These are phyloP conservation scores for Temnothorax curvispinosus DNA, from an alignment of 1,140 invertebrate genomes.

Conservation along the genomic window DNA sequence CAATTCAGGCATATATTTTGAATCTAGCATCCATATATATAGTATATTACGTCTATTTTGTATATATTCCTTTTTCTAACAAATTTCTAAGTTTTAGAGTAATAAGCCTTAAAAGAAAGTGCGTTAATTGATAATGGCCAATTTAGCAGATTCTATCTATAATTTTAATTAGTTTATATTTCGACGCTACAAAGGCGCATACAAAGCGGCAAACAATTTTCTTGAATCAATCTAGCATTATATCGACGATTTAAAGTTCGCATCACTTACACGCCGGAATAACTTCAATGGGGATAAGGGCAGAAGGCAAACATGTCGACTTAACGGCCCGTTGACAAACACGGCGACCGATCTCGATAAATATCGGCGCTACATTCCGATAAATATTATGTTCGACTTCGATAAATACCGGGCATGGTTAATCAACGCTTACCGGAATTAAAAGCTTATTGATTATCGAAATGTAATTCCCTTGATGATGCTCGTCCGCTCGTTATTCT, in stretches of 20 bases:
- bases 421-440: constrained; percentile 55
- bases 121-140: neutral
- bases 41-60: no score
- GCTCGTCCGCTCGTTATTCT: constrained; percentile 19
- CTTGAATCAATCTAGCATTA: neutral
- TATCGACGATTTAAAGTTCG: constrained; percentile 28
- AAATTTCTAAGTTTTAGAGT: no score
- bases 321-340: constrained; percentile 5
- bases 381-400: constrained; percentile 59
- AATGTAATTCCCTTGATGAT: constrained; percentile 51
- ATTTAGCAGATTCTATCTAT: no score
- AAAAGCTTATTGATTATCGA: constrained; percentile 62
- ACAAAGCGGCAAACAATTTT: neutral
- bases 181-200: no score
- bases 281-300: constrained; percentile 15
- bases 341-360: constrained; percentile 33
- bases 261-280: constrained; percentile 1
- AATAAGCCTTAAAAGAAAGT: neutral
- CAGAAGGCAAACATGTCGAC: constrained; percentile 4
- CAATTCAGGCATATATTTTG: no score
- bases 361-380: constrained; percentile 20
- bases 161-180: no score
- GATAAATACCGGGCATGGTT: constrained; percentile 58
- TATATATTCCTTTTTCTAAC: no score
- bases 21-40: no score